Base-by-base conservation (phyloP, 2,888 invertebrate genomes). In the Melieria crassipennis region DNA sequence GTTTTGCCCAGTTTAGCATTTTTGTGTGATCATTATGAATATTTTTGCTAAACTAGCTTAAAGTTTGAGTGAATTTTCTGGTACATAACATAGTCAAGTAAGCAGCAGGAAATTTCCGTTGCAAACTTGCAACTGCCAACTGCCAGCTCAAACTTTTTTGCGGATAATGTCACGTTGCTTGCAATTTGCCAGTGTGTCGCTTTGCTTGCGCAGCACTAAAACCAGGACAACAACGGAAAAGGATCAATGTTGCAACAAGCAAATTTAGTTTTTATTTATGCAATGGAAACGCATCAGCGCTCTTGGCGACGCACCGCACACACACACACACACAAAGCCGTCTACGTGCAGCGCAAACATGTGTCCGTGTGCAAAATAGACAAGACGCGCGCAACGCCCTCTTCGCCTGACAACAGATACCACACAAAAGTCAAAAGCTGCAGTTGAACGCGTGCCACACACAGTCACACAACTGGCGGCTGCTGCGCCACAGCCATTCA, bases 161-260 rank as follows among this genome's bases (percentile, higher is more conserved):
- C 62, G 66, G 61, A 66, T 65, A 71, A 65, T 66, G 70, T 71
- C 70, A 71, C 66, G 62, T 71, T 57, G 66, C 45, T 62, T 71
- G 48, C 42, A 66, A 57, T 11, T 65, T 6, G 42, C 58, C 45
- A 58, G 45, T 13, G n/a, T 56, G 13, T n/a, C 42, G 63, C 2
- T 30, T 30, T 30, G 30, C 30, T 30, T 30, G 30, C 30, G 30
- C 30, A 30, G 30, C 30, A 42, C 16, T 7, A 43, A 58, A 16
- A 63, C 65, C 16, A 65, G 6, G 57, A 30, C 65, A 56, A 57
- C 65, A 66, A 58, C 57, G 66, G 66, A 66, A 66, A 48, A 57
- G 57, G 48, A 66, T 66, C 58, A 66, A 66, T 66, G 66, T 66
- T 58, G 48, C 66, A 66, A 66, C 66, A 66, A 66, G 66, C 57